Evolutionary conservation across 2,797 vertebrate genomes (phyloP).

Genomic region (Myiotriccus ornatus): DNA sequence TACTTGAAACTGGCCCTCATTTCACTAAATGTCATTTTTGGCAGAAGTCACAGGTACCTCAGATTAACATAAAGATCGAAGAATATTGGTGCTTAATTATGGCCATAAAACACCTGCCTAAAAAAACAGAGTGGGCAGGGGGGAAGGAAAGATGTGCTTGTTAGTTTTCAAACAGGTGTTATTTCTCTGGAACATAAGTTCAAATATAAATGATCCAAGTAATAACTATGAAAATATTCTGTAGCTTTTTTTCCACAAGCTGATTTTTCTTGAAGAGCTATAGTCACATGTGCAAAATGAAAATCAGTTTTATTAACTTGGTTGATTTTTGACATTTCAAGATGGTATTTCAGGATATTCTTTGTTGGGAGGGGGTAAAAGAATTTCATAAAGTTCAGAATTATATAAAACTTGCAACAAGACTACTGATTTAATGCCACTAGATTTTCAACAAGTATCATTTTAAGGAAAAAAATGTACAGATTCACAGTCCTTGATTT

Average conservation of each 20-base stretch:
- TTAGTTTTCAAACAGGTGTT: background rate
- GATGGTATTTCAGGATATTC: constrained; percentile 28
- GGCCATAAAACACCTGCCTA: background rate
- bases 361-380: background rate
- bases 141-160: background rate
- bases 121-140: background rate
- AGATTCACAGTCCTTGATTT: background rate
- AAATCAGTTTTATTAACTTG: constrained; percentile 67
- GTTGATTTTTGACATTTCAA: constrained; percentile 76
- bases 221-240: background rate
- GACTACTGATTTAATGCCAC: background rate
- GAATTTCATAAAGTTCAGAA: background rate
- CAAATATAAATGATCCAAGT: background rate
- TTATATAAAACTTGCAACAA: background rate
- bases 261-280: background rate
- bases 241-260: background rate
- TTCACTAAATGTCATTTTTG: background rate
- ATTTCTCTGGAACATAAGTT: background rate
- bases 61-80: background rate
- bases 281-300: background rate
- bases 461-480: background rate
- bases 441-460: background rate
- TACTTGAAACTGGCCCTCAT: background rate
- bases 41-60: background rate
- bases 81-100: background rate